phyloP scores from a whole-genome alignment of 2,888 invertebrate species.

The Entomobrya proxima region DNA sequence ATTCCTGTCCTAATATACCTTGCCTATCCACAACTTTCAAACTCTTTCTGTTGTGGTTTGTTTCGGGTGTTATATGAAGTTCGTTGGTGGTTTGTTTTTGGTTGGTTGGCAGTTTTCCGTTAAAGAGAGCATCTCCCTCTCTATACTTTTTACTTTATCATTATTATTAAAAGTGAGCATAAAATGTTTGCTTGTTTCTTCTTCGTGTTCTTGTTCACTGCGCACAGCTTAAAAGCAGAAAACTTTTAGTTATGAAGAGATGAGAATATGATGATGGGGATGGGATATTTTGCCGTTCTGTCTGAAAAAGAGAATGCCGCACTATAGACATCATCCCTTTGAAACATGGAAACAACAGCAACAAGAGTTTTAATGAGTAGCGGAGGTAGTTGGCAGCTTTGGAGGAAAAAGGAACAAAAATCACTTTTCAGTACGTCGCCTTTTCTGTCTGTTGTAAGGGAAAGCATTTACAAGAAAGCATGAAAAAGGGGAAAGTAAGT shows the following conservation, averaged over 20 bases:
- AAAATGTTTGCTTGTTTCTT: constrained; percentile 1
- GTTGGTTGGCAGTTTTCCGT: neutral
- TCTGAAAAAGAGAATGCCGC: neutral
- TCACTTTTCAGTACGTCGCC: neutral
- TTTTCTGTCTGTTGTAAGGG: neutral
- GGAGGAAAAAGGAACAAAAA: neutral
- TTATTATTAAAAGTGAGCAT: neutral
- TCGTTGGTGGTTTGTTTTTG: constrained; percentile 32
- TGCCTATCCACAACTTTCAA: neutral
- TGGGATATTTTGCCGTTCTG: neutral
- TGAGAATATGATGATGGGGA: neutral
- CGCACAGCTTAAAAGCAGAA: constrained; percentile 27
- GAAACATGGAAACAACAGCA: no score
- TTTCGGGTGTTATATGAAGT: constrained; percentile 36
- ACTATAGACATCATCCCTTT: constrained; percentile 1
- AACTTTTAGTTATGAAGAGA: neutral
- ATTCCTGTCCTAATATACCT: neutral
- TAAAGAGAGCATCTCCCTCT: neutral
- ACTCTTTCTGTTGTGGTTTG: constrained; percentile 36
- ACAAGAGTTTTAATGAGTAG: constrained; percentile 47
- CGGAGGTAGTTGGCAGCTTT: neutral
- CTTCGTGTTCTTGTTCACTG: constrained; percentile 14
- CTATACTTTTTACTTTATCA: no score
- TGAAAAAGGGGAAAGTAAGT: neutral
- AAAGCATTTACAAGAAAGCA: neutral